Evolutionary conservation across 2,113 vertebrate species (phyloP).

Genomic region (Fukomys damarensis): DNA sequence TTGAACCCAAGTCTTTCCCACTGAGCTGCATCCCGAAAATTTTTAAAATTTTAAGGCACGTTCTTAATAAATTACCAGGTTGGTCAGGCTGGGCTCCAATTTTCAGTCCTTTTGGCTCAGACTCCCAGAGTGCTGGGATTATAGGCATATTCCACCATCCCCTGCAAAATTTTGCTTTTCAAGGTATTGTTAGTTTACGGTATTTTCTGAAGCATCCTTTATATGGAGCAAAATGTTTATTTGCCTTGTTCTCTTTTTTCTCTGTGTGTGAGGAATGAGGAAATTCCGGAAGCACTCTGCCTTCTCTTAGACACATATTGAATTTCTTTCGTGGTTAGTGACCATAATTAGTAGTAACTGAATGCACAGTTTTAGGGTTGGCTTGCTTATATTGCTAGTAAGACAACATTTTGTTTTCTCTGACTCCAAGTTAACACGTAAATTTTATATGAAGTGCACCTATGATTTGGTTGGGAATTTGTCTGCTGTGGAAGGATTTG

Average conservation of each 20-base stretch:
- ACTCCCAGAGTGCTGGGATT: not conserved
- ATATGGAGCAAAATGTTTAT: not conserved
- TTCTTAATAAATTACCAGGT: not conserved
- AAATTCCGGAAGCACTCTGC: slow-evolving; percentile 24
- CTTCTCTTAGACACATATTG: slow-evolving; percentile 22
- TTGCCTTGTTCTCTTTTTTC: not conserved
- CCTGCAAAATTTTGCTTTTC: not conserved
- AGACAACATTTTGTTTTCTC: not conserved
- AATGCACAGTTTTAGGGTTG: not conserved
- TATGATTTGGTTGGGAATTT: not conserved
- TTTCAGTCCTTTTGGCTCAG: not conserved
- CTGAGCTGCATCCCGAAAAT: too few species aligned
- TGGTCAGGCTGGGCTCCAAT: not conserved
- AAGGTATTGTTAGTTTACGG: not conserved
- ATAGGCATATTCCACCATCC: not conserved
- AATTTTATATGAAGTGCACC: not conserved
- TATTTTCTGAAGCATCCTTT: slow-evolving; percentile 25
- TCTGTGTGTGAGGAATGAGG: not conserved
- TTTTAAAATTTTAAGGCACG: not conserved
- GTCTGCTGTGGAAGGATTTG: not conserved
- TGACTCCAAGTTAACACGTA: not conserved
- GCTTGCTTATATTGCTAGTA: not conserved
- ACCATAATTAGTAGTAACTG: not conserved
- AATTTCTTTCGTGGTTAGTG: not conserved
- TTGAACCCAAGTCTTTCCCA: not conserved